A percentile compares a stretch with the other conserved stretches of the same genome.
phyloP scores from a whole-genome alignment of 2,113 vertebrate genomes.

The Setophaga petechia region DNA sequence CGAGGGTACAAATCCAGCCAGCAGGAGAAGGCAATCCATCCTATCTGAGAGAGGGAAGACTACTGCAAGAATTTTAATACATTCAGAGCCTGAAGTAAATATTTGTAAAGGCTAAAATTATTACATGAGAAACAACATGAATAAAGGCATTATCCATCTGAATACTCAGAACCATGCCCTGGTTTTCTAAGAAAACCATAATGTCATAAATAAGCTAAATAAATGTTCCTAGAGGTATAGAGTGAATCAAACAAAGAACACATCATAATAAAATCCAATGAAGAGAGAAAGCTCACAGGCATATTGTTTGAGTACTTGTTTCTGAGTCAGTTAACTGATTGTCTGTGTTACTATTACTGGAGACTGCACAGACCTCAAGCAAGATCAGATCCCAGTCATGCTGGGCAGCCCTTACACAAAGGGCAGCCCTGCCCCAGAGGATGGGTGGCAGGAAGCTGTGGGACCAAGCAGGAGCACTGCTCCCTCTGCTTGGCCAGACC shows the following conservation, averaged over 20 bases:
- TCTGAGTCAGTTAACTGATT: constrained; percentile 21
- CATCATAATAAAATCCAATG: not conserved
- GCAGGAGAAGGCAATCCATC: not conserved
- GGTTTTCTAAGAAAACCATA: constrained; percentile 13
- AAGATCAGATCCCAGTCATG: not conserved
- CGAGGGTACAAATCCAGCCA: not conserved
- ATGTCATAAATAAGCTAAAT: constrained; percentile 24
- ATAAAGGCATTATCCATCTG: not conserved
- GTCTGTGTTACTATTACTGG: not conserved
- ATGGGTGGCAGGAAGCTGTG: not conserved
- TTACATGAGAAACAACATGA: not conserved
- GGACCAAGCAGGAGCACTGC: not conserved
- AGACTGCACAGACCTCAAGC: not conserved
- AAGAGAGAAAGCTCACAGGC: constrained; percentile 2
- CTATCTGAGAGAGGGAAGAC: not conserved
- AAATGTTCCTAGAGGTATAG: constrained; percentile 29
- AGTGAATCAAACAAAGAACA: constrained; percentile 18
- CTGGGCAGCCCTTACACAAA: not conserved
- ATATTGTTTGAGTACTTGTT: not conserved
- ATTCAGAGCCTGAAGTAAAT: not conserved
- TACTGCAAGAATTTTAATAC: not conserved
- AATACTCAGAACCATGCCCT: not conserved
- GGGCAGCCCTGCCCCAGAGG: not conserved
- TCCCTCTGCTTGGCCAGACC: not conserved
- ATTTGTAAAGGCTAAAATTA: not conserved